Evolutionary conservation across 1,140 invertebrate genomes (phyloP).

Genomic region (Vanessa atalanta): DNA sequence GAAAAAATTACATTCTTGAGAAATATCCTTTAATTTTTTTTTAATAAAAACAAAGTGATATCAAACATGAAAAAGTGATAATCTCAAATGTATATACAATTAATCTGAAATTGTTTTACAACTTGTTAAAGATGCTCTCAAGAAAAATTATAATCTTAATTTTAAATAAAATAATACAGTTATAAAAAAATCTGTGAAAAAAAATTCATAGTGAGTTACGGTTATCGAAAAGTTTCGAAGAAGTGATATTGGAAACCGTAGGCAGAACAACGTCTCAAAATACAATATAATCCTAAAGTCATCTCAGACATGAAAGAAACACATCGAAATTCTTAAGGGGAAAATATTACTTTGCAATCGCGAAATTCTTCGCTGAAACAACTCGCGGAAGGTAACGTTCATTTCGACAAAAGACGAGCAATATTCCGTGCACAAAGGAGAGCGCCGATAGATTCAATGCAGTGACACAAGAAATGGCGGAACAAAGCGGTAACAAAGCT

Average conservation of each 20-base stretch:
- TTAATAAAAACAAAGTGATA: too few relatives aligned
- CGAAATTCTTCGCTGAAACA: constrained; percentile 78
- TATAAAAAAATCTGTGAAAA: background rate
- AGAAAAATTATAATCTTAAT: too few relatives aligned
- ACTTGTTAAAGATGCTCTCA: too few relatives aligned
- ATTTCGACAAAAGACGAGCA: constrained; percentile 79
- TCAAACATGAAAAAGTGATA: too few relatives aligned
- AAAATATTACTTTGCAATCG: constrained; percentile 80
- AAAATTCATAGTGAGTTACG: background rate
- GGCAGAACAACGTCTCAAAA: constrained; percentile 55
- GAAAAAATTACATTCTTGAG: background rate
- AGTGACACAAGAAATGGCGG: constrained; percentile 79
- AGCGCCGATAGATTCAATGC: constrained; percentile 80
- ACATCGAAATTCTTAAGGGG: constrained; percentile 76
- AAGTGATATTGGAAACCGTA: constrained; percentile 48
- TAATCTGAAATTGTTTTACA: too few relatives aligned
- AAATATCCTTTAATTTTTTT: too few relatives aligned
- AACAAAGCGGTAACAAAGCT: constrained; percentile 78
- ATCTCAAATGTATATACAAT: too few relatives aligned
- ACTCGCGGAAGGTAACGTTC: constrained; percentile 78
- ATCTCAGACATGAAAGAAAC: constrained; percentile 74
- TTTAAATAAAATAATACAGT: too few relatives aligned
- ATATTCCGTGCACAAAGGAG: constrained; percentile 79
- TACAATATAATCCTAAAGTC: constrained; percentile 74
- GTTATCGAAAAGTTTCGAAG: constrained; percentile 7